Evolutionary conservation across 1,140 invertebrate species (phyloP).

Genomic region (Fopius arisanus): DNA sequence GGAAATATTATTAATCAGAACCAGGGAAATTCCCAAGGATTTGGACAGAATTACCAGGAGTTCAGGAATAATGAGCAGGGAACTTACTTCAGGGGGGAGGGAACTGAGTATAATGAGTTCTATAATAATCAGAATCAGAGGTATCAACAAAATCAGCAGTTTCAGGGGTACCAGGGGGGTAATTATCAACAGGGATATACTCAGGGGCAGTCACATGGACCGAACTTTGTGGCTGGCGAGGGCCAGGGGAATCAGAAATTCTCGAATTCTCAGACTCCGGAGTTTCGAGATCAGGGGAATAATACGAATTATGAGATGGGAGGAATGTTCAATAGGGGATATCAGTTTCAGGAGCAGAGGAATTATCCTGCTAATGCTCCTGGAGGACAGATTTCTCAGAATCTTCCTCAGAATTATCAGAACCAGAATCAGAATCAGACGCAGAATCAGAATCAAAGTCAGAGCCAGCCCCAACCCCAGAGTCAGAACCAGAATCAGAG

Average conservation of each 20-base stretch:
- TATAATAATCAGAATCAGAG: constrained; percentile 55
- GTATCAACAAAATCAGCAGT: constrained; percentile 50
- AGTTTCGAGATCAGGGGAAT: constrained; percentile 51
- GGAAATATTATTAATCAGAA: constrained; percentile 34
- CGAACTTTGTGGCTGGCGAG: constrained; percentile 46
- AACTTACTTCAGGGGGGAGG: constrained; percentile 54
- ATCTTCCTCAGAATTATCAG: constrained; percentile 37
- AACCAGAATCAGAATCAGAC: constrained; percentile 40
- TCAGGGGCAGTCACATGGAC: constrained; percentile 40
- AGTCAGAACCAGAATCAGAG: background rate
- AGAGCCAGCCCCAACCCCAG: background rate
- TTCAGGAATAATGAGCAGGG: constrained; percentile 51
- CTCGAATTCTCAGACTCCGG: constrained; percentile 35
- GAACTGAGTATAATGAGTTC: constrained; percentile 51
- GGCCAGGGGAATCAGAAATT: constrained; percentile 45
- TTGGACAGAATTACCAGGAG: constrained; percentile 50
- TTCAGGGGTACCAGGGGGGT: constrained; percentile 49
- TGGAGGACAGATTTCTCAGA: background rate
- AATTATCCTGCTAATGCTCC: background rate
- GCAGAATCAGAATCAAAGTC: background rate
- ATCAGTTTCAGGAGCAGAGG: constrained; percentile 36
- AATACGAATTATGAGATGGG: constrained; percentile 50
- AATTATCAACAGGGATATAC: constrained; percentile 44
- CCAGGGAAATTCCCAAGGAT: constrained; percentile 25
- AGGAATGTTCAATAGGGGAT: constrained; percentile 49